Evolutionary conservation across 1,140 invertebrate species (phyloP).

Genomic region (Drosophila sechellia): DNA sequence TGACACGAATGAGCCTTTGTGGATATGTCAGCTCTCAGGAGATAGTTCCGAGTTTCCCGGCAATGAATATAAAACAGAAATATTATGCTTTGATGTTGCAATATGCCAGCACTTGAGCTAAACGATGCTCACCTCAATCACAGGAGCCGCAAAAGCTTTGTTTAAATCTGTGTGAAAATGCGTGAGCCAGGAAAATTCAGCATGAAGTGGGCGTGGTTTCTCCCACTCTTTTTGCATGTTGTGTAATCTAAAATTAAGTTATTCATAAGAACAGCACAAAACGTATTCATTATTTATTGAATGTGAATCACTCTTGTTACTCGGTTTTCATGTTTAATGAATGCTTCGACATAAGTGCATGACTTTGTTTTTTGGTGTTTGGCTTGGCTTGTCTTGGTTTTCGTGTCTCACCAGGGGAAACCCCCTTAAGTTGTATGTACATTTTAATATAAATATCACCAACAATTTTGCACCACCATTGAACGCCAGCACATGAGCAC

Average conservation of each 20-base stretch:
- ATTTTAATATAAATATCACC: slow-evolving; percentile 73
- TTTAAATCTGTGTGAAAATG: slow-evolving; percentile 25
- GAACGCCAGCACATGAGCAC: slow-evolving; percentile 38
- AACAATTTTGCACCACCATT: slow-evolving; percentile 73
- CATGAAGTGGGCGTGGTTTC: not conserved
- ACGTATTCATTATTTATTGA: slow-evolving; percentile 41
- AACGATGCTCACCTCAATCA: slow-evolving; percentile 14
- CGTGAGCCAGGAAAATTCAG: too few relatives aligned
- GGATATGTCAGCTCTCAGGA: slow-evolving; percentile 6
- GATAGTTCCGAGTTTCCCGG: slow-evolving; percentile 27
- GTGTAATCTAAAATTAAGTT: slow-evolving; percentile 53
- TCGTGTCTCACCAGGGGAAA: slow-evolving; percentile 6
- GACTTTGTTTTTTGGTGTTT: slow-evolving; percentile 33
- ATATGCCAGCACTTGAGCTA: slow-evolving; percentile 14
- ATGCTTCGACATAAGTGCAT: slow-evolving; percentile 44
- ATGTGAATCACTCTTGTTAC: slow-evolving; percentile 17
- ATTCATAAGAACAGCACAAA: slow-evolving; percentile 37
- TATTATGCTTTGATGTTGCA: slow-evolving; percentile 63
- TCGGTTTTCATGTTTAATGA: slow-evolving; percentile 32
- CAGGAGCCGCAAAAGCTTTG: slow-evolving; percentile 41
- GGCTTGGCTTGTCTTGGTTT: slow-evolving; percentile 15
- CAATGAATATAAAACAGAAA: slow-evolving; percentile 53
- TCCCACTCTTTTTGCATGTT: slow-evolving; percentile 7
- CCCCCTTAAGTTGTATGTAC: not conserved
- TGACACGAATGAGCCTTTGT: slow-evolving; percentile 5